A percentile compares a stretch with the other conserved stretches of the same genome.
phyloP scores from a whole-genome alignment of 2,797 vertebrate species.

The Periophthalmus magnuspinnatus region DNA sequence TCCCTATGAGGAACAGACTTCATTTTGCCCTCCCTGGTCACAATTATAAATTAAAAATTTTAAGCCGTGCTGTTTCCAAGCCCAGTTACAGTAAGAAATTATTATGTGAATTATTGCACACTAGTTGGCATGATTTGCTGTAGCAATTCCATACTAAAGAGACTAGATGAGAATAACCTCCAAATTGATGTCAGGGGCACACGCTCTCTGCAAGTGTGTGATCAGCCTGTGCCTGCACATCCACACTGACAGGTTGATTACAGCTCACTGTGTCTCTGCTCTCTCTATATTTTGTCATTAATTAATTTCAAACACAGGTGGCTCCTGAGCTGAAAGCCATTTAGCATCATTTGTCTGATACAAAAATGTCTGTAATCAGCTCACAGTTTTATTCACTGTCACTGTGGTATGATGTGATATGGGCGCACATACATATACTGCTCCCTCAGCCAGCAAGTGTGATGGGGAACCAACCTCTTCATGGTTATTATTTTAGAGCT shows the following conservation, averaged over 20 bases:
- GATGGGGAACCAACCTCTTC: background rate
- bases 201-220: background rate
- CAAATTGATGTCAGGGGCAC: background rate
- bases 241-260: constrained; percentile 43
- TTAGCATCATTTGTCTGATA: constrained; percentile 32
- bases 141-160: background rate
- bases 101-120: background rate
- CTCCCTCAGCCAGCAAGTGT: constrained; percentile 1
- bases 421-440: constrained; percentile 2
- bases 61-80: background rate
- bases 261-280: constrained; percentile 18
- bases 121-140: background rate
- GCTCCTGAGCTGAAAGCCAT: constrained; percentile 34
- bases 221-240: constrained; percentile 25
- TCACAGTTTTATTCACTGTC: constrained; percentile 14
- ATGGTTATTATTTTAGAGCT: background rate
- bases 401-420: constrained; percentile 1
- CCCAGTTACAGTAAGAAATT: background rate
- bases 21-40: too few species aligned
- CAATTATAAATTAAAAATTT: too few species aligned
- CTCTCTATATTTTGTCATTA: constrained; percentile 27
- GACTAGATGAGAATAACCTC: background rate
- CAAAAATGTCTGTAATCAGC: constrained; percentile 23
- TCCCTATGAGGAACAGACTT: too few species aligned
- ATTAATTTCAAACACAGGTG: constrained; percentile 38